Evolutionary conservation across 92 coral and sea anemone genomes (phyloP).

Genomic region (Bergia sp.): DNA sequence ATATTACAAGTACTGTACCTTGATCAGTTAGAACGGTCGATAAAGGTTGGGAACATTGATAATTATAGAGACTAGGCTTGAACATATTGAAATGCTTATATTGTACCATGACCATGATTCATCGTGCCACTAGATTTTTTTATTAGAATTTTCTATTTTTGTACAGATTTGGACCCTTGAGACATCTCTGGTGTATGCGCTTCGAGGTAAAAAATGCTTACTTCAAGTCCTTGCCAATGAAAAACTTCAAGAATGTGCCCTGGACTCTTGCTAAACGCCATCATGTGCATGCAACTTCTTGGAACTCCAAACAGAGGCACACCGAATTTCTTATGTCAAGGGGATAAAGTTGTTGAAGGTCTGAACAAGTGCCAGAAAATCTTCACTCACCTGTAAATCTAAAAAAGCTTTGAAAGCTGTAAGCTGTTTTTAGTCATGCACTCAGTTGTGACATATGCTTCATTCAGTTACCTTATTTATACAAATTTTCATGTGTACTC

Average conservation of each 20-base stretch:
- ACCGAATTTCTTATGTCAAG: slow-evolving; percentile 40
- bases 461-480: slow-evolving; percentile 1
- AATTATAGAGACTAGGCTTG: too few relatives aligned
- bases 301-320: slow-evolving; percentile 36
- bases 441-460: too few relatives aligned
- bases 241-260: slow-evolving; percentile 42
- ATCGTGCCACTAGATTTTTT: slow-evolving; percentile 28
- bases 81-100: too few relatives aligned
- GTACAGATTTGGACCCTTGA: slow-evolving; percentile 49
- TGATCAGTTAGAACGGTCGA: neutral
- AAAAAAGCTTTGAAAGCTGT: too few relatives aligned
- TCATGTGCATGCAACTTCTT: slow-evolving; percentile 54
- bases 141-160: slow-evolving; percentile 22
- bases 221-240: slow-evolving; percentile 43
- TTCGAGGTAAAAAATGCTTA: slow-evolving; percentile 45
- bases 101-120: neutral
- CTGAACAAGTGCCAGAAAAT: neutral
- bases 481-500: slow-evolving; percentile 4
- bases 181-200: slow-evolving; percentile 51
- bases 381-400: too few relatives aligned
- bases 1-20: neutral
- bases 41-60: neutral
- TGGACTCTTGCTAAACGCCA: slow-evolving; percentile 46
- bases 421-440: too few relatives aligned
- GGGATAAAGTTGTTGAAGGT: slow-evolving; percentile 47